phyloP scores from a whole-genome alignment of 2,888 invertebrate genomes.

The Mallateleia sp. region DNA sequence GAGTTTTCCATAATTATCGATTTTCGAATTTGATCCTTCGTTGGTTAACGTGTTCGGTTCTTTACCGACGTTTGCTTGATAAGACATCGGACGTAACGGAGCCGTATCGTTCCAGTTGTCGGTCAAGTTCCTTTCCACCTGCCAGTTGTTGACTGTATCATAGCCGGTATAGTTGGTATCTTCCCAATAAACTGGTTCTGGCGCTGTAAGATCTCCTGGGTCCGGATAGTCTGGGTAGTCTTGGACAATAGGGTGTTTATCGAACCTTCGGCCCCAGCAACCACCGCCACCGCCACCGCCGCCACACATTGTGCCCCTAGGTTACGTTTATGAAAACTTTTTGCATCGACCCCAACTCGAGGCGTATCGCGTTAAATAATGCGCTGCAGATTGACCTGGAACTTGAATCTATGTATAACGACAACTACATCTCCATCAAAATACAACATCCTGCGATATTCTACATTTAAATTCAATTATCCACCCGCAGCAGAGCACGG shows the following conservation, averaged over 20 bases:
- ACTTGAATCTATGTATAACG: constrained; percentile 54
- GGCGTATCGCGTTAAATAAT: constrained; percentile 78
- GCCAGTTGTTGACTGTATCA: constrained; percentile 4
- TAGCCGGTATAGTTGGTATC: constrained; percentile 10
- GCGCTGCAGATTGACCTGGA: constrained; percentile 71
- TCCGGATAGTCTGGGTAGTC: constrained; percentile 80
- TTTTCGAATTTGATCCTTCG: constrained; percentile 35
- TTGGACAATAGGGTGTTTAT: constrained; percentile 86
- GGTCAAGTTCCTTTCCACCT: constrained; percentile 45
- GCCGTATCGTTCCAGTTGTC: constrained; percentile 73
- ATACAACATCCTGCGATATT: constrained; percentile 37
- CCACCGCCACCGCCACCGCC: constrained; percentile 79
- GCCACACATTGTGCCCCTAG: constrained; percentile 84
- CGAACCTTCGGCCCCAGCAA: constrained; percentile 90
- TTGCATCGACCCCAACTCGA: constrained; percentile 83
- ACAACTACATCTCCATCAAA: constrained; percentile 66
- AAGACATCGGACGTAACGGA: constrained; percentile 45
- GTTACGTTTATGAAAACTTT: constrained; percentile 87
- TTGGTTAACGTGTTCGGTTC: constrained; percentile 79
- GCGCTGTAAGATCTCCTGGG: constrained; percentile 6
- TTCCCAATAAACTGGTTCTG: background rate
- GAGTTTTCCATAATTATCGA: constrained; percentile 21
- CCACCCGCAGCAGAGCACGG: background rate
- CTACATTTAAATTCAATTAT: constrained; percentile 53
- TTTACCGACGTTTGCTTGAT: constrained; percentile 40